Evolutionary conservation across 2,888 invertebrate species (phyloP).

Genomic region (Harpalus rubripes): DNA sequence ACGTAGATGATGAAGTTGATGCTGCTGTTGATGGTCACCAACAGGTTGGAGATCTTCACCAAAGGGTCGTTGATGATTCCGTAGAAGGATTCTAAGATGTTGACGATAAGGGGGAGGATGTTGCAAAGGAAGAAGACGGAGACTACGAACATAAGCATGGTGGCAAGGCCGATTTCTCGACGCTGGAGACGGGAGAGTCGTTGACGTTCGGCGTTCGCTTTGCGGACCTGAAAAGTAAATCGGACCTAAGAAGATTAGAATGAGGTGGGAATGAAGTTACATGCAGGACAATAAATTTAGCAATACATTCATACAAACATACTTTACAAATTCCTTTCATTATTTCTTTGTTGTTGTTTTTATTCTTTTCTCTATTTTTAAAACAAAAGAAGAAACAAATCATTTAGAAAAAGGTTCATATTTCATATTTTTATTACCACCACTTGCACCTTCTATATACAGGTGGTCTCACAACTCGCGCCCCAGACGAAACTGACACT

Average conservation of each 20-base stretch:
- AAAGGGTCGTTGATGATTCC: slow-evolving; percentile 82
- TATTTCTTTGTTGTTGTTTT: too few species aligned
- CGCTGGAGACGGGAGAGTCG: slow-evolving; percentile 93
- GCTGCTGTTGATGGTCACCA: slow-evolving; percentile 97
- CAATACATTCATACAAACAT: too few species aligned
- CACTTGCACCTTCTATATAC: too few species aligned
- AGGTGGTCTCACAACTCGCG: too few species aligned
- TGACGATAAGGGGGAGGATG: slow-evolving; percentile 90
- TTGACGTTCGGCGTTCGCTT: slow-evolving; percentile 93
- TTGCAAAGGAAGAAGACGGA: slow-evolving; percentile 97
- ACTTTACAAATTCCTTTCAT: too few species aligned
- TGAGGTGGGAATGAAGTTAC: background rate
- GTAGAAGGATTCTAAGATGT: slow-evolving; percentile 90
- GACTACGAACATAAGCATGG: slow-evolving; percentile 96
- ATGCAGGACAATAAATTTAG: background rate
- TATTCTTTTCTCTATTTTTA: too few species aligned
- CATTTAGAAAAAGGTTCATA: too few species aligned
- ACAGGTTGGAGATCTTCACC: slow-evolving; percentile 91
- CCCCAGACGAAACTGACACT: too few species aligned
- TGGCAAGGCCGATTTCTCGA: slow-evolving; percentile 95
- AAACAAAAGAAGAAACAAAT: too few species aligned
- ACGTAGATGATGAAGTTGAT: slow-evolving; percentile 99
- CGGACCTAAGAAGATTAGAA: background rate
- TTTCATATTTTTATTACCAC: too few species aligned
- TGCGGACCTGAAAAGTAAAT: slow-evolving; percentile 83